phyloP scores from a whole-genome alignment of 2,888 invertebrate genomes.

The Fabriciana adippe region DNA sequence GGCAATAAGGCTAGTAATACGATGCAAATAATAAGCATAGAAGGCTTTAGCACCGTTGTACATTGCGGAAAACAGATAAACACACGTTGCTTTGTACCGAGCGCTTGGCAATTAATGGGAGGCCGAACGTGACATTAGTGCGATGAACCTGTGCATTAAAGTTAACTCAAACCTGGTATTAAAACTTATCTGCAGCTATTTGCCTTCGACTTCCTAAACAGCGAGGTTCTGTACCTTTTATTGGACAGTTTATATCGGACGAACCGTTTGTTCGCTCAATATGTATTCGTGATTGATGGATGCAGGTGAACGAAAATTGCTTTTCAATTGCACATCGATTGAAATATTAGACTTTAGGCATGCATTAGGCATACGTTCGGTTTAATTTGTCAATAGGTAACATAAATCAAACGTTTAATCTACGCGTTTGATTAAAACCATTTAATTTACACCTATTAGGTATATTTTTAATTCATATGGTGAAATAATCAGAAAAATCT shows the following conservation, averaged over 20 bases:
- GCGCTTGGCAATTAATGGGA: conserved; percentile 73
- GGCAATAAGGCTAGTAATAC: conserved; percentile 27
- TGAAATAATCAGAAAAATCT: background rate
- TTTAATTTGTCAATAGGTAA: background rate
- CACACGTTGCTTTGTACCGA: conserved; percentile 66
- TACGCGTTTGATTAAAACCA: background rate
- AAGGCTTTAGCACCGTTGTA: conserved; percentile 41
- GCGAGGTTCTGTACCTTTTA: conserved; percentile 53
- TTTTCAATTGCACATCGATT: conserved; percentile 42
- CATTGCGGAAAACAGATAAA: conserved; percentile 65
- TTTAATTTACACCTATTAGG: background rate
- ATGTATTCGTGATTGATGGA: conserved; percentile 46
- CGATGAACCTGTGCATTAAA: conserved; percentile 73
- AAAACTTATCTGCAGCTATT: conserved; percentile 80
- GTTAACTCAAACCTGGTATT: conserved; percentile 69
- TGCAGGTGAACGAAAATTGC: conserved; percentile 45
- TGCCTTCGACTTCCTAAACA: conserved; percentile 79
- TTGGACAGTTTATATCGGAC: conserved; percentile 44
- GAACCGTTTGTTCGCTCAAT: conserved; percentile 42
- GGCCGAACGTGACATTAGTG: conserved; percentile 80
- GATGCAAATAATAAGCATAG: conserved; percentile 28
- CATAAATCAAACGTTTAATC: background rate
- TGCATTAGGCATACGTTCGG: conserved; percentile 12
- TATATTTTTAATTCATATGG: background rate
- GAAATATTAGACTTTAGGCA: conserved; percentile 39